Conservation (phyloP, 2,888 invertebrate species). For the Rhingia rostrata region DNA sequence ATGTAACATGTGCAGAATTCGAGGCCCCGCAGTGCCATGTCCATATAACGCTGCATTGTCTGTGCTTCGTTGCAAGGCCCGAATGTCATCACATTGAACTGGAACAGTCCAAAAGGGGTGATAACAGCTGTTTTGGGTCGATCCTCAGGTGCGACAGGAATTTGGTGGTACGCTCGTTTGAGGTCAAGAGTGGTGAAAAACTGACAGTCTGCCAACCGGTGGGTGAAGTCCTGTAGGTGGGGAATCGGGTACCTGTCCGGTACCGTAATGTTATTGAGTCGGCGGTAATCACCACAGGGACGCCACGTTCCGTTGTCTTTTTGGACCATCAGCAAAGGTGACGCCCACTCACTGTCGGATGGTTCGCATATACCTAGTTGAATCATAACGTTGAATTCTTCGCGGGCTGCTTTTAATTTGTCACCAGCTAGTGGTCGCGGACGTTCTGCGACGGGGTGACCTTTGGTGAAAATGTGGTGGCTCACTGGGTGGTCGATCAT, state of each 20-base stretch:
- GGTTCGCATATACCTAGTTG: constrained; percentile 14
- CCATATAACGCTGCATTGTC: neutral
- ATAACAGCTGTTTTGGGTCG: neutral
- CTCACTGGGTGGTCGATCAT: neutral
- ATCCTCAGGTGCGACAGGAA: too few relatives aligned
- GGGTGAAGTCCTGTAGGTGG: constrained; percentile 41
- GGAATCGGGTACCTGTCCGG: constrained; percentile 64
- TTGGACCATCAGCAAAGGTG: constrained; percentile 9
- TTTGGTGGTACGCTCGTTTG: too few relatives aligned
- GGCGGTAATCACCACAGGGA: too few relatives aligned
- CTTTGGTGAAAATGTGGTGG: too few relatives aligned
- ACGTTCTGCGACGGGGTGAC: too few relatives aligned
- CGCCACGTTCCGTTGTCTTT: constrained; percentile 5
- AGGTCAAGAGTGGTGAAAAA: too few relatives aligned
- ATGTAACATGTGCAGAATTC: too few relatives aligned
- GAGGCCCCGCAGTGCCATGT: too few relatives aligned
- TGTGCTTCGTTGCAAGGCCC: neutral
- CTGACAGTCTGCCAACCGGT: too few relatives aligned
- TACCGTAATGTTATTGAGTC: too few relatives aligned
- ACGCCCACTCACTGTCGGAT: constrained; percentile 14
- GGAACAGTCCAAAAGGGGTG: constrained; percentile 66
- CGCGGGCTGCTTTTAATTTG: too few relatives aligned
- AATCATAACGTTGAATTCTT: constrained; percentile 1
- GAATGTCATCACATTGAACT: neutral
- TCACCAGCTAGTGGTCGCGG: too few relatives aligned